A percentile compares a stretch with the other conserved stretches of the same genome.
Evolutionary conservation across 92 coral and sea anemone genomes (phyloP).

Genomic region (Umimayanthus chanpuru): DNA sequence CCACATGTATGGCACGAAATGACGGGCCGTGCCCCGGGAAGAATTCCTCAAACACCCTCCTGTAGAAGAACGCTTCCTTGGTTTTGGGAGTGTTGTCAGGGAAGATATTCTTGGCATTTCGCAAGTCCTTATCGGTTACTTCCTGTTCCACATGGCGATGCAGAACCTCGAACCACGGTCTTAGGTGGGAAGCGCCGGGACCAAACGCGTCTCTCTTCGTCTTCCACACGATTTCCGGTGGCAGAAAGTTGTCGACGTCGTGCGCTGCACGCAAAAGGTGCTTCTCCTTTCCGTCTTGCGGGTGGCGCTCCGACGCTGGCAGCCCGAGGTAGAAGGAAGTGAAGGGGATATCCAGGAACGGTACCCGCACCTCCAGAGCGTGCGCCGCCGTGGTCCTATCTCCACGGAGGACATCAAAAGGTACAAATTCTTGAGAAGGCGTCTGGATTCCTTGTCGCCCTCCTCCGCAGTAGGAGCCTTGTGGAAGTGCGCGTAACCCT

Average conservation of each 20-base stretch:
- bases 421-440: constrained; percentile 56
- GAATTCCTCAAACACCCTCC: constrained; percentile 64
- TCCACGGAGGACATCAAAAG: constrained; percentile 58
- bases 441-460: constrained; percentile 63
- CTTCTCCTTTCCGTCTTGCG: constrained; percentile 58
- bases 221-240: constrained; percentile 72
- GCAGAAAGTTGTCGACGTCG: constrained; percentile 54
- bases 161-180: constrained; percentile 63
- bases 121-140: constrained; percentile 65
- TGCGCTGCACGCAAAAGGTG: constrained; percentile 69
- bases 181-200: constrained; percentile 51
- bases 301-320: constrained; percentile 57
- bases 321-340: constrained; percentile 59
- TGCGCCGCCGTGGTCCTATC: constrained; percentile 66
- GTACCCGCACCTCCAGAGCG: constrained; percentile 58
- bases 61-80: constrained; percentile 67
- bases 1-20: constrained; percentile 65
- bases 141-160: constrained; percentile 54
- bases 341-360: constrained; percentile 56
- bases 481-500: constrained; percentile 61
- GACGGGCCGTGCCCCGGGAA: constrained; percentile 66
- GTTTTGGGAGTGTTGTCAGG: constrained; percentile 67
- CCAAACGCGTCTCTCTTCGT: constrained; percentile 65
- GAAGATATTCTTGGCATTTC: constrained; percentile 53
- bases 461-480: constrained; percentile 61